Percentiles rank a stretch among this genome's conserved stretches.
phyloP scores from a whole-genome alignment of 2,888 invertebrate species.

The Aphodius granarius region DNA sequence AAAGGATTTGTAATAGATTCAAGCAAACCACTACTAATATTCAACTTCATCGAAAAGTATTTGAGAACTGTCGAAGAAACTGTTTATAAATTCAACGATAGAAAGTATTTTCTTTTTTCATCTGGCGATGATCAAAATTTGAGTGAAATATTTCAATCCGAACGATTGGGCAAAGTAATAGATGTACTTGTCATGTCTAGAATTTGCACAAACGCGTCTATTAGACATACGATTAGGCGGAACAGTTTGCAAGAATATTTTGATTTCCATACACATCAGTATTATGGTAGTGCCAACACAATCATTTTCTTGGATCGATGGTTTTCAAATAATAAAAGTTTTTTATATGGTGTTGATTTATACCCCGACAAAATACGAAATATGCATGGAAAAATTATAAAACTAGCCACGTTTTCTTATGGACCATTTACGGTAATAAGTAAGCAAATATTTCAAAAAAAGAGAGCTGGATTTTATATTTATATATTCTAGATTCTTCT shows the following conservation, averaged over 20 bases:
- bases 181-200: background rate
- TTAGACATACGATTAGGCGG: background rate
- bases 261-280: background rate
- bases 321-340: conserved; percentile 13
- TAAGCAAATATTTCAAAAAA: background rate
- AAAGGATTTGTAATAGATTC: conserved; percentile 5
- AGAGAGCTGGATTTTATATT: background rate
- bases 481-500: conserved; percentile 4
- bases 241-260: background rate
- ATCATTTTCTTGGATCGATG: conserved; percentile 16
- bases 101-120: background rate
- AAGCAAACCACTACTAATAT: background rate
- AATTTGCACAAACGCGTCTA: background rate
- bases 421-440: conserved; percentile 23
- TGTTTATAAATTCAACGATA: background rate
- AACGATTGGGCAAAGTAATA: background rate
- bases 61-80: background rate
- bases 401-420: conserved; percentile 23
- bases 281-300: background rate
- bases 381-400: conserved; percentile 23
- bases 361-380: conserved; percentile 22
- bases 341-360: conserved; percentile 6
- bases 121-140: background rate
- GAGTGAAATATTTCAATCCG: background rate
- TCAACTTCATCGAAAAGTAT: background rate